A percentile compares a stretch with the other conserved stretches of the same genome.
Conservation (phyloP, 2,797 vertebrate species). For the Sebastes taczanowskii region DNA sequence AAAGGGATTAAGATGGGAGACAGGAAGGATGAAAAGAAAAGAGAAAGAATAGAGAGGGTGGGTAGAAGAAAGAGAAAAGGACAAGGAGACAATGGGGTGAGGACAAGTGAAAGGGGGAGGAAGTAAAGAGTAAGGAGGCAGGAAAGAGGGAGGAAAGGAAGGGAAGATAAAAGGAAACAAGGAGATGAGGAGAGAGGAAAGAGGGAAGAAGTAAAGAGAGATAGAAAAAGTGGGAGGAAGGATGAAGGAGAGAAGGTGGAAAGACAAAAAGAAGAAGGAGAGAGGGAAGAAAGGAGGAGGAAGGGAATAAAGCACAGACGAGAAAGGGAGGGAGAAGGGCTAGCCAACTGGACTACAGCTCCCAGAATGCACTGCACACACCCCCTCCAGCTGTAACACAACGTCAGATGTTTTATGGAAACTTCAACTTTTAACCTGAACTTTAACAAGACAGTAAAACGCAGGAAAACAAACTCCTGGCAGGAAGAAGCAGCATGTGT, state of each 20-base stretch:
- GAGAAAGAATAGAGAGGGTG: fast-evolving
- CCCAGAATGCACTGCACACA: slow-evolving; percentile 21
- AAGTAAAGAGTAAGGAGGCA: neutral
- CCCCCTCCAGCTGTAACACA: neutral
- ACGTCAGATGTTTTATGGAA: neutral
- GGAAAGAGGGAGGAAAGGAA: too few species aligned
- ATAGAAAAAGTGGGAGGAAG: too few species aligned
- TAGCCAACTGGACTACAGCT: neutral
- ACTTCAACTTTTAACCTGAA: neutral
- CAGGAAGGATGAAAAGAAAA: too few species aligned
- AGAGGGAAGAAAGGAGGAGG: too few species aligned
- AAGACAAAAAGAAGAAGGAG: too few species aligned
- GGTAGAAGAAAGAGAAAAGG: neutral
- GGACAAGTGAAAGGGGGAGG: neutral
- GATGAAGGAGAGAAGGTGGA: neutral
- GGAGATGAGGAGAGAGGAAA: too few species aligned
- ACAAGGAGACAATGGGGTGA: neutral
- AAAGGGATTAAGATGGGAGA: neutral
- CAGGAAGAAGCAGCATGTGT: neutral
- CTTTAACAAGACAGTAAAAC: neutral
- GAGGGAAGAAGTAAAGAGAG: too few species aligned
- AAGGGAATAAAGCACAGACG: too few species aligned
- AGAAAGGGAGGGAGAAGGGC: neutral
- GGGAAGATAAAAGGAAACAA: too few species aligned
- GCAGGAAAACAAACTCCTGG: neutral